Evolutionary conservation across 2,113 vertebrate species (phyloP).

Genomic region (Pandion haliaetus): DNA sequence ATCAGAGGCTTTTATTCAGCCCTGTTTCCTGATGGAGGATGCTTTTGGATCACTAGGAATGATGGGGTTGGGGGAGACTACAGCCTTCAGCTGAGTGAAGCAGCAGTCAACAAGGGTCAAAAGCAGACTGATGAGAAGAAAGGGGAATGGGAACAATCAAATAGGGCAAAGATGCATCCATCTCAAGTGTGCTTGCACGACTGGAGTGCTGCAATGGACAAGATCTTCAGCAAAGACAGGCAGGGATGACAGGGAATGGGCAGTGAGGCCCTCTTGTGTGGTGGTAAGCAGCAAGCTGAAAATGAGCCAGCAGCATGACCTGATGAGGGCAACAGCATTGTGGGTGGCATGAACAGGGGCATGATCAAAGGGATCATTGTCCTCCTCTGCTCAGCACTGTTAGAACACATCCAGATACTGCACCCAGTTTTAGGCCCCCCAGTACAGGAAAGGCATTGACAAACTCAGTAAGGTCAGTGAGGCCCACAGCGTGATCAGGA

Average conservation of each 20-base stretch:
- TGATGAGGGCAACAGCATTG: background rate
- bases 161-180: background rate
- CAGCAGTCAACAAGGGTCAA: background rate
- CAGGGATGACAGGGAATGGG: background rate
- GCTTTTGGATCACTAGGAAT: background rate
- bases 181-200: background rate
- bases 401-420: background rate
- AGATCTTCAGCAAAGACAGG: background rate
- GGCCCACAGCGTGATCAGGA: background rate
- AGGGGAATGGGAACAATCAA: background rate
- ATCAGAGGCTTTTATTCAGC: background rate
- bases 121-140: background rate
- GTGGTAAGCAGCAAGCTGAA: background rate
- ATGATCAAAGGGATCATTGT: too few species aligned
- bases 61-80: too few species aligned
- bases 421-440: background rate
- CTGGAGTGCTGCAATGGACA: background rate
- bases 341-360: background rate
- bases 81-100: background rate
- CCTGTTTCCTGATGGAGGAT: background rate
- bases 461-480: background rate
- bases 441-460: background rate
- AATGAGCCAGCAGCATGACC: rapidly evolving
- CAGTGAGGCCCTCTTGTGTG: too few species aligned
- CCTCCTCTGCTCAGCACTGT: background rate